phyloP scores from a whole-genome alignment of 2,888 invertebrate genomes.

The Bhutanitis thaidina region DNA sequence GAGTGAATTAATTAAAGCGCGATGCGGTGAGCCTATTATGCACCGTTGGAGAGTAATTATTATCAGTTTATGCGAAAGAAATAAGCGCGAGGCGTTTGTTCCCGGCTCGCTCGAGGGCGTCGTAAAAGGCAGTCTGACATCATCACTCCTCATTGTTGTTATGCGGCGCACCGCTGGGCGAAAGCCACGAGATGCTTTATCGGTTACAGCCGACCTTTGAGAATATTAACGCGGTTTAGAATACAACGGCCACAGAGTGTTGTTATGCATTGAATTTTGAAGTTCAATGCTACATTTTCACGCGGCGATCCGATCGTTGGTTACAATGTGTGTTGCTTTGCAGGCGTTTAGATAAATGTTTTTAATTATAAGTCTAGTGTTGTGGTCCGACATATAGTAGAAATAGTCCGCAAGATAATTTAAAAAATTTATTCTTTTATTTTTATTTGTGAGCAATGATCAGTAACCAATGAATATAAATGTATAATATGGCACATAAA shows the following conservation, averaged over 20 bases:
- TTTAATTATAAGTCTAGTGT: neutral
- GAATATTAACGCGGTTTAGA: constrained; percentile 55
- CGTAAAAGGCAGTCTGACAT: constrained; percentile 65
- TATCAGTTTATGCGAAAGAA: constrained; percentile 27
- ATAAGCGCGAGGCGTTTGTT: constrained; percentile 47
- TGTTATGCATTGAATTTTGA: constrained; percentile 43
- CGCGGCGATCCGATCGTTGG: constrained; percentile 52
- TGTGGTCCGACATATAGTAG: too few species aligned
- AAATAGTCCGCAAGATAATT: too few species aligned
- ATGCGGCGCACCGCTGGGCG: constrained; percentile 47
- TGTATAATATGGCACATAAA: too few species aligned
- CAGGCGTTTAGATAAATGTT: neutral
- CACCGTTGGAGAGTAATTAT: constrained; percentile 15
- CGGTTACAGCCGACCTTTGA: constrained; percentile 39
- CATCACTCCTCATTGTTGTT: constrained; percentile 68
- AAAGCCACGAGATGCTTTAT: constrained; percentile 64
- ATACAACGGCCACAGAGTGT: constrained; percentile 42
- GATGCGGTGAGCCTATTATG: constrained; percentile 5
- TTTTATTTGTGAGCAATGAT: too few species aligned
- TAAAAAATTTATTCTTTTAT: too few species aligned
- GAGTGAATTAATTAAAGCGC: constrained; percentile 7
- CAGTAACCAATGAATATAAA: too few species aligned
- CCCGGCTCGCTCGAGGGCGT: constrained; percentile 49
- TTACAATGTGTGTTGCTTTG: constrained; percentile 40
- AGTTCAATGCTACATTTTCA: constrained; percentile 69